phyloP scores from a whole-genome alignment of 2,888 invertebrate species.

The Eupithecia centaureata region DNA sequence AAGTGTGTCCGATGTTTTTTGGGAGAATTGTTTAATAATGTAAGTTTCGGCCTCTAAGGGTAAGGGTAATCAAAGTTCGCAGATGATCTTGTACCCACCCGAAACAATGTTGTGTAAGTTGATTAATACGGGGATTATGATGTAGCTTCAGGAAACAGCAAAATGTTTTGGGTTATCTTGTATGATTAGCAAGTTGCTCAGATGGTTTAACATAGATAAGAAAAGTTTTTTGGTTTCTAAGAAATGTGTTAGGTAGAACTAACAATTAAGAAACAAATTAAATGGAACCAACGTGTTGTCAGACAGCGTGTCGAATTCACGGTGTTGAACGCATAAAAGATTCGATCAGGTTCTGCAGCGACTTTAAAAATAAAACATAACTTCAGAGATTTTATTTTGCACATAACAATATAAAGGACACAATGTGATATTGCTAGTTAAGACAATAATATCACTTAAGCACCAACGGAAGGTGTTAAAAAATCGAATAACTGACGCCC shows the following conservation, averaged over 20 bases:
- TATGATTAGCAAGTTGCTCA: background rate
- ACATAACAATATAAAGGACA: background rate
- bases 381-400: background rate
- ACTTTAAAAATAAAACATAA: background rate
- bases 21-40: slow-evolving; percentile 40
- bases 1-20: slow-evolving; percentile 43
- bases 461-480: background rate
- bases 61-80: slow-evolving; percentile 29
- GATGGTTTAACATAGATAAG: too few relatives aligned
- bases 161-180: background rate
- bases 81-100: slow-evolving; percentile 21
- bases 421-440: background rate
- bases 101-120: slow-evolving; percentile 22
- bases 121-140: slow-evolving; percentile 13
- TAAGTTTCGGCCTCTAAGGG: slow-evolving; percentile 34
- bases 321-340: background rate
- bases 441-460: background rate
- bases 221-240: too few relatives aligned
- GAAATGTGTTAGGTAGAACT: too few relatives aligned
- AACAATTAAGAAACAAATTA: too few relatives aligned
- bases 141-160: background rate
- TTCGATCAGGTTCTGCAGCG: too few relatives aligned
- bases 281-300: too few relatives aligned
- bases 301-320: too few relatives aligned
- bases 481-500: background rate